These are phyloP conservation scores for Trachelus tabidus DNA, from an alignment of 2,888 invertebrate species.

Conservation along the genomic window DNA sequence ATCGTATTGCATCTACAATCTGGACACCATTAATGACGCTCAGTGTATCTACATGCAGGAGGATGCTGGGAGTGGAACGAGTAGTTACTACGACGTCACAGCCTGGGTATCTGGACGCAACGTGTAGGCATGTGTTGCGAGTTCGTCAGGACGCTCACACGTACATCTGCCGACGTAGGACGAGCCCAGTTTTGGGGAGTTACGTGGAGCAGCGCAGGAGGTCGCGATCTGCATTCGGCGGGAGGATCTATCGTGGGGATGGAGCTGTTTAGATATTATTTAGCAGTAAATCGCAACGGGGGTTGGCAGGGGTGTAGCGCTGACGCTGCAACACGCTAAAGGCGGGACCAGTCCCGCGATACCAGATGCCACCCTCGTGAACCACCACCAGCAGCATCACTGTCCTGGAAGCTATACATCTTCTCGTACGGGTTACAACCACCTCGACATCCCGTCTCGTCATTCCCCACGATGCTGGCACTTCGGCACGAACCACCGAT, in stretches of 20 bases:
- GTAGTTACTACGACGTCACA: background rate
- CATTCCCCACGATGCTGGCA: background rate
- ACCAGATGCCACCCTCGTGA: constrained; percentile 31
- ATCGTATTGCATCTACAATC: too few species aligned
- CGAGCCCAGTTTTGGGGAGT: constrained; percentile 1
- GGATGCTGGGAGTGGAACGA: background rate
- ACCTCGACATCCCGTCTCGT: background rate
- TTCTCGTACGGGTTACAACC: constrained; percentile 29
- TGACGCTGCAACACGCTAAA: constrained; percentile 63
- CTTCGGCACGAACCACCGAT: background rate
- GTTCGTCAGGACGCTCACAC: too few species aligned
- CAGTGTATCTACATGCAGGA: background rate
- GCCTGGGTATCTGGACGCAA: background rate
- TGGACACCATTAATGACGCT: too few species aligned
- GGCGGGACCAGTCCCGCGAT: constrained; percentile 54
- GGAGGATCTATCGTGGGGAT: constrained; percentile 21
- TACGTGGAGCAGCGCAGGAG: constrained; percentile 20
- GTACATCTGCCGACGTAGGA: background rate
- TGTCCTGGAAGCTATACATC: background rate
- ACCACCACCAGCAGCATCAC: constrained; percentile 17
- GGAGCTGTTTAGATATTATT: constrained; percentile 61
- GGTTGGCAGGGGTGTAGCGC: constrained; percentile 55
- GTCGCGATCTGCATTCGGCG: constrained; percentile 31
- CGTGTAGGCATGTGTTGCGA: background rate
- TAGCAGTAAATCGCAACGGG: constrained; percentile 57